Conservation (phyloP, 2,888 invertebrate species). For the Cephus pygmeus region DNA sequence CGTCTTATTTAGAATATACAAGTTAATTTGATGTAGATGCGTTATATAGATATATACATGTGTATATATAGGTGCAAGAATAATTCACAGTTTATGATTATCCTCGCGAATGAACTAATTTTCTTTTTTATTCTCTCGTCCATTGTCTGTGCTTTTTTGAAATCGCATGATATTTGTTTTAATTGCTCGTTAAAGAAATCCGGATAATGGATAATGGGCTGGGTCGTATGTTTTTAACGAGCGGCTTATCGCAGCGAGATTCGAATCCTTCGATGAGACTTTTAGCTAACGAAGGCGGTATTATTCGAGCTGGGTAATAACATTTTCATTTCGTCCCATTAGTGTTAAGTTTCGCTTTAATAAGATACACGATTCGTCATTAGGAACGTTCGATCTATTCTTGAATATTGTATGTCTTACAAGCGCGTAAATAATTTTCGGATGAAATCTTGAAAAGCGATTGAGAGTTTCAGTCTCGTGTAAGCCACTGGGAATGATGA, state of each 20-base stretch:
- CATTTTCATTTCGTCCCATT: slow-evolving; percentile 18
- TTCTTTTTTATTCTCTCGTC: not conserved
- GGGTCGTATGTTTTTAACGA: not conserved
- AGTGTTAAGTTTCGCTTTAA: slow-evolving; percentile 15
- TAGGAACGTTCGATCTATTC: not conserved
- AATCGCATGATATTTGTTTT: not conserved
- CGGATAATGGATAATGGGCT: not conserved
- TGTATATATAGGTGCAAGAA: not conserved
- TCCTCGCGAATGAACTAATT: not conserved
- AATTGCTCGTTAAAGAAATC: not conserved
- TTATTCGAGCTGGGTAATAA: slow-evolving; percentile 14
- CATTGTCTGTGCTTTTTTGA: not conserved
- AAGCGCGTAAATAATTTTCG: not conserved
- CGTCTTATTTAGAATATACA: too few species aligned
- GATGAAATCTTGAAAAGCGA: not conserved
- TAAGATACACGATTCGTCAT: slow-evolving; percentile 14
- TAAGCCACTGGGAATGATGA: not conserved
- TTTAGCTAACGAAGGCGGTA: slow-evolving; percentile 17
- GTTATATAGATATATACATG: too few species aligned
- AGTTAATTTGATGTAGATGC: too few species aligned
- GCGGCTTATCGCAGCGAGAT: not conserved
- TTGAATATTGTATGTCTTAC: not conserved
- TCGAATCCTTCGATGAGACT: not conserved
- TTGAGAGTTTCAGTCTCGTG: not conserved
- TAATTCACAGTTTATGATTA: not conserved